Percentiles rank a stretch among this genome's conserved stretches.
These are phyloP conservation scores for Pseudocheirus occidentalis DNA, from an alignment of 2,797 vertebrate genomes.

Conservation along the genomic window DNA sequence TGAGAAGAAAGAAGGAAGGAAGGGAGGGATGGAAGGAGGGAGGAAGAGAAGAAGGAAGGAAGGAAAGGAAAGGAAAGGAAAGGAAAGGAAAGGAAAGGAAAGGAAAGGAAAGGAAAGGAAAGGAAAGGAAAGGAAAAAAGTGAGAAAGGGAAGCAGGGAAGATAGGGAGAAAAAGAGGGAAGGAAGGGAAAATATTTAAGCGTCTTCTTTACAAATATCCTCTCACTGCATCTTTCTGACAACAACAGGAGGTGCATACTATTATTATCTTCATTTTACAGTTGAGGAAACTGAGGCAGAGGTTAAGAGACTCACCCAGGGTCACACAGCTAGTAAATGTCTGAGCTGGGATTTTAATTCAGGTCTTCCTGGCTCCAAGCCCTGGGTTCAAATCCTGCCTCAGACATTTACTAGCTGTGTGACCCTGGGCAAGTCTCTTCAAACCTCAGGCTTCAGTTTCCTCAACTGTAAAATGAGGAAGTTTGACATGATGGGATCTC, in stretches of 20 bases:
- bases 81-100: accelerated
- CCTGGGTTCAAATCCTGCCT: not conserved
- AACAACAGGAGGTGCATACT: not conserved
- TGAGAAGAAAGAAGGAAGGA: accelerated
- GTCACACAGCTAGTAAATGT: not conserved
- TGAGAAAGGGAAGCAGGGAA: too few relatives aligned
- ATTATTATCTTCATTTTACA: not conserved
- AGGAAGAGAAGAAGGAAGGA: accelerated
- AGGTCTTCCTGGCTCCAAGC: not conserved
- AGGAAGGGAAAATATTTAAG: not conserved
- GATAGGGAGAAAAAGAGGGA: not conserved
- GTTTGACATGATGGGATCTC: not conserved
- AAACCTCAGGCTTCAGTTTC: not conserved
- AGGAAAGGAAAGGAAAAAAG: too few relatives aligned
- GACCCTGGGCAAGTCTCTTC: not conserved
- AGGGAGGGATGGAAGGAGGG: accelerated
- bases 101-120: accelerated
- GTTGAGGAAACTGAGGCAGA: not conserved
- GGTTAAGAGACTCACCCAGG: not conserved
- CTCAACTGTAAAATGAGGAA: not conserved
- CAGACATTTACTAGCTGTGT: not conserved
- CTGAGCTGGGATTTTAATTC: not conserved
- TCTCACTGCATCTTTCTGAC: not conserved
- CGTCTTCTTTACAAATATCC: not conserved
- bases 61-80: too few relatives aligned